Evolutionary conservation across 1,140 invertebrate genomes (phyloP), one percentile per base, ranked within the genome.

Genomic region (Harpegnathos saltator): DNA sequence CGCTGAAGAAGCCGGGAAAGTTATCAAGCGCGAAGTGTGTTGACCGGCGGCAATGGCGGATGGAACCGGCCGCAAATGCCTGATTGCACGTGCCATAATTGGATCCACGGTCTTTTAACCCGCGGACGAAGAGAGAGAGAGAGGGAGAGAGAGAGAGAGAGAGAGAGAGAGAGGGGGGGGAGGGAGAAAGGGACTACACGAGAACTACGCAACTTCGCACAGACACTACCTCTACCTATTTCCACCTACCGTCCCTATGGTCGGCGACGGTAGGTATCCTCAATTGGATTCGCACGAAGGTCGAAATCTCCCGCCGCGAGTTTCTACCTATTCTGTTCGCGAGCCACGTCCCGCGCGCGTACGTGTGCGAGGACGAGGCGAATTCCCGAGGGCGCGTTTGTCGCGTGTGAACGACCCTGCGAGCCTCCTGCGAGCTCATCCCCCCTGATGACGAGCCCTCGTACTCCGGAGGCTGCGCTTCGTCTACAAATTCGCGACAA

Each of bases 201-300:
- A 26, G 24, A 33, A 65, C 33, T n/a, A n/a, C 38, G 44, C 62
- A 38, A 52, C n/a, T 65, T 65, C 50, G 61, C 52, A 65, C 62
- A 44, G 26, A 22, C 19, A 77, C 44, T 9, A 26, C 44, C 52
- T 63, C n/a, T n/a, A n/a, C n/a, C n/a, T n/a, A n/a, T n/a, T 7
- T 9, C 22, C 58, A 29, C 38, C 38, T 44, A 44, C 7, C 38
- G 38, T 44, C 38, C 38, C 38, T 3, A 44, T 9, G 38, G n/a
- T n/a, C n/a, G n/a, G n/a, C n/a, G n/a, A 33, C 33, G 7, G 33
- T 33, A 65, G 15, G 69, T 38, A 73, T 65, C 19, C n/a, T 77
- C 48, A 65, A 77, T 77, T 77, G 48, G 73, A 52, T 77, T 73
- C 65, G 65, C 44, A 52, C 59, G 19, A 63, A 52, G 26, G n/a